A percentile compares a stretch with the other conserved stretches of the same genome.
Evolutionary conservation across 2,797 vertebrate genomes (phyloP).

Genomic region (Eleutherodactylus coqui): DNA sequence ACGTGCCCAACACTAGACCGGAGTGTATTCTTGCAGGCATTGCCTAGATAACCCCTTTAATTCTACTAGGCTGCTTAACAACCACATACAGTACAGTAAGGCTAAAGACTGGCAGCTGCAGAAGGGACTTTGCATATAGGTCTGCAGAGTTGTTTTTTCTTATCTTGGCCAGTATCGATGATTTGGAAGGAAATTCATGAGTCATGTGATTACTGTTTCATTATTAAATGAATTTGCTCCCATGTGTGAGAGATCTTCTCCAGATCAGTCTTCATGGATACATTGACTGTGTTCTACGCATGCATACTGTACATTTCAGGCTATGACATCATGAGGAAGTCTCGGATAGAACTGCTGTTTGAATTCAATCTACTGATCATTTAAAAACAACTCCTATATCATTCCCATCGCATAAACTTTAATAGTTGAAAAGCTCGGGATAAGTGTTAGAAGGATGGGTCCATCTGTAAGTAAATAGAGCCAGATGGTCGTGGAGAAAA

Average conservation of each 20-base stretch:
- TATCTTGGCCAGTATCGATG: neutral
- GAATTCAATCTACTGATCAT: slow-evolving; percentile 9
- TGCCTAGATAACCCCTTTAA: too few species aligned
- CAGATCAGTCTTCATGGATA: neutral
- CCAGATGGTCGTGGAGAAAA: slow-evolving; percentile 39
- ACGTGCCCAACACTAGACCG: too few species aligned
- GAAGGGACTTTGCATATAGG: neutral
- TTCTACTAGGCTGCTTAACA: too few species aligned
- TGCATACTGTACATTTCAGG: neutral
- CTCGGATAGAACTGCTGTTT: slow-evolving; percentile 10
- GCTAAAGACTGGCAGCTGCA: too few species aligned
- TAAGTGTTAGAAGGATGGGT: slow-evolving; percentile 15
- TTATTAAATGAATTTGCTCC: neutral
- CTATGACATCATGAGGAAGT: neutral
- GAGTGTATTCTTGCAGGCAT: too few species aligned
- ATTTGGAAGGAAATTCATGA: neutral
- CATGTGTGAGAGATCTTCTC: neutral
- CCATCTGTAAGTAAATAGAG: slow-evolving; percentile 49
- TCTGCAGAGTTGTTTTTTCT: neutral
- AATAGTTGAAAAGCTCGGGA: neutral
- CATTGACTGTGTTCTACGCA: neutral
- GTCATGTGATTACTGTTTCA: neutral
- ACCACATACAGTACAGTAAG: too few species aligned
- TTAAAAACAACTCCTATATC: slow-evolving; percentile 1
- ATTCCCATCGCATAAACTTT: slow-evolving; percentile 23